Evolutionary conservation across 1,140 invertebrate genomes (phyloP), one percentile per base, ranked within the genome.

Genomic region (Oryzaephilus surinamensis): DNA sequence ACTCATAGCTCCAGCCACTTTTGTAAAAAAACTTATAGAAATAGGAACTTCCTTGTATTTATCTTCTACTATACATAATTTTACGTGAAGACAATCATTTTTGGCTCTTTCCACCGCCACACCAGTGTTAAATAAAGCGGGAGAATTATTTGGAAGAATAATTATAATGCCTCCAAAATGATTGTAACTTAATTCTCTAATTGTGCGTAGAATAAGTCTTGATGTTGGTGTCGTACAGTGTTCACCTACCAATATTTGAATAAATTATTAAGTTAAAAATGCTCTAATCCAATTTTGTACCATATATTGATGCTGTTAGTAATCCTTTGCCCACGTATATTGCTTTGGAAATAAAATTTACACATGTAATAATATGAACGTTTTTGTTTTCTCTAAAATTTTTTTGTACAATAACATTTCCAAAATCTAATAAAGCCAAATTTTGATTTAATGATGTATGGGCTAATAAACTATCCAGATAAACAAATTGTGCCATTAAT

Each of bases 281-380:
- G 7, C 37, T 24, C n/a, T 15, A 7, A 19, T 24, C 19, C 11
- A 14, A 10, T 24, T 21, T 15, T 18, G 34, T 60, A 33, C 81
- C 81, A 45, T 67, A 69, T 23, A 84, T 66, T 8, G 77, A 73
- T 23, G 70, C 79, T 37, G 72, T 77, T 31, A 84, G 52, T 69
- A 82, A 73, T 15, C 81, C 81, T 50, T 57, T 48, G 0, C 81
- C 82, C 28, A 84, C 74, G 59, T 70, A 82, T 20, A 79, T 71
- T 43, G 65, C 68, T 43, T 65, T 61, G 45, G 66, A 63, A 10
- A 24, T 24, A 4, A 24, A 24, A 24, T 24, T 10, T 8, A 2
- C 8, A 24, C 0, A 24, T n/a, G 10, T 24, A 15, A 79, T 78
- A 60, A 84, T 79, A 59, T 81, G 76, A 8, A 79, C 79, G 10